A percentile compares a stretch with the other conserved stretches of the same genome.
Conservation (phyloP, 2,113 vertebrate species). For the Parus major region DNA sequence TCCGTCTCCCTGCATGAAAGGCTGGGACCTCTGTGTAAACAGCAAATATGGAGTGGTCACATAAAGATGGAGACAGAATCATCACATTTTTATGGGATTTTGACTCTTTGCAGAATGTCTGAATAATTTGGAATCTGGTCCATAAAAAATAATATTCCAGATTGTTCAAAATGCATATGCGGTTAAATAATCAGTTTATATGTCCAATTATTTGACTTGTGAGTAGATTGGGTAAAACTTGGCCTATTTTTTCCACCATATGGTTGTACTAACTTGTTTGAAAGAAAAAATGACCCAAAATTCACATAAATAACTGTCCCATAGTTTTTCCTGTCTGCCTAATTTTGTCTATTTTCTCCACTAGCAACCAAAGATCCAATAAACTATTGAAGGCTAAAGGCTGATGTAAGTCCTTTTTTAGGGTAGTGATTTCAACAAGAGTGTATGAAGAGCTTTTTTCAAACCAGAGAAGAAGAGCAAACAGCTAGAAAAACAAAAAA, state of each 20-base stretch:
- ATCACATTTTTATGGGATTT: background rate
- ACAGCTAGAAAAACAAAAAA: conserved; percentile 51
- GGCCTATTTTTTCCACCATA: conserved; percentile 3
- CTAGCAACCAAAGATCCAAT: background rate
- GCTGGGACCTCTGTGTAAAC: background rate
- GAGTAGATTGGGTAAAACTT: conserved; percentile 17
- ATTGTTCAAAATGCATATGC: background rate
- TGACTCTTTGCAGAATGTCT: background rate
- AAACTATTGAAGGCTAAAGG: background rate
- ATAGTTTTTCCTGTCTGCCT: background rate
- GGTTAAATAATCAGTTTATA: background rate
- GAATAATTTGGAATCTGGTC: background rate
- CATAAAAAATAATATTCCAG: background rate
- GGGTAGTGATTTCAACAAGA: conserved; percentile 7
- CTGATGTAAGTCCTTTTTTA: background rate
- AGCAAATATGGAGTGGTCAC: accelerated
- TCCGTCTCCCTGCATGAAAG: background rate
- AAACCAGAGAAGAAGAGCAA: conserved; percentile 21
- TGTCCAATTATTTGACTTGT: conserved; percentile 12
- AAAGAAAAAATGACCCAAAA: conserved; percentile 9
- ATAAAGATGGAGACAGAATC: background rate
- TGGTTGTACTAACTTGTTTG: background rate
- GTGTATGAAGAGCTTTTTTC: background rate
- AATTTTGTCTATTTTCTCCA: conserved; percentile 21
- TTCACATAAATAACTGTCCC: background rate